Evolutionary conservation across 2,113 vertebrate species (phyloP).

Genomic region (Corythaeola cristata): DNA sequence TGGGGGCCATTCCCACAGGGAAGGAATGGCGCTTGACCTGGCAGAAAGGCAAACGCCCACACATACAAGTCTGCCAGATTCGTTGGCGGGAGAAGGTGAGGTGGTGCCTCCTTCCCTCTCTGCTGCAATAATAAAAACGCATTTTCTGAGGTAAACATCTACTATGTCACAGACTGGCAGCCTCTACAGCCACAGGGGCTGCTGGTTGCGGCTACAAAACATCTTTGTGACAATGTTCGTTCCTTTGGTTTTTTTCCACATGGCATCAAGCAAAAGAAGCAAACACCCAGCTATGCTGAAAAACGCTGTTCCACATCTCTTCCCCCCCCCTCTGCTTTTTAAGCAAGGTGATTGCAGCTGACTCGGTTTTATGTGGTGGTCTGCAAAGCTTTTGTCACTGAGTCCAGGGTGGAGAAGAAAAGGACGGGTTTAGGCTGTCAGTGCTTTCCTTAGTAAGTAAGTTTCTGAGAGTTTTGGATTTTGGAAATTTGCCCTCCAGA

Average conservation of each 20-base stretch:
- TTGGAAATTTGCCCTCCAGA: not conserved
- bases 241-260: rapidly evolving
- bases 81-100: rapidly evolving
- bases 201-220: not conserved
- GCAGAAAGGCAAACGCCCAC: not conserved
- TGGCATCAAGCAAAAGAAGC: not conserved
- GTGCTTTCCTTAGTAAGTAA: not conserved
- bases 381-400: not conserved
- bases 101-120: not conserved
- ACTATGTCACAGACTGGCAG: not conserved
- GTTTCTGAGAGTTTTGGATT: not conserved
- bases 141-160: not conserved
- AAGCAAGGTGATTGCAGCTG: not conserved
- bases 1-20: not conserved
- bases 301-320: not conserved
- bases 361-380: not conserved
- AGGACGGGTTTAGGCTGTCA: not conserved
- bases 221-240: not conserved
- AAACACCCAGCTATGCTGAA: not conserved
- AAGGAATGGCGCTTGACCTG: not conserved
- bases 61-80: rapidly evolving
- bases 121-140: not conserved
- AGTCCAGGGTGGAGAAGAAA: not conserved
- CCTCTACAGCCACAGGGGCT: too few species aligned
- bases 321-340: not conserved